phyloP scores from a whole-genome alignment of 37 sponge, comb jelly and placozoan species.

The Cladorhizidae sp. region DNA sequence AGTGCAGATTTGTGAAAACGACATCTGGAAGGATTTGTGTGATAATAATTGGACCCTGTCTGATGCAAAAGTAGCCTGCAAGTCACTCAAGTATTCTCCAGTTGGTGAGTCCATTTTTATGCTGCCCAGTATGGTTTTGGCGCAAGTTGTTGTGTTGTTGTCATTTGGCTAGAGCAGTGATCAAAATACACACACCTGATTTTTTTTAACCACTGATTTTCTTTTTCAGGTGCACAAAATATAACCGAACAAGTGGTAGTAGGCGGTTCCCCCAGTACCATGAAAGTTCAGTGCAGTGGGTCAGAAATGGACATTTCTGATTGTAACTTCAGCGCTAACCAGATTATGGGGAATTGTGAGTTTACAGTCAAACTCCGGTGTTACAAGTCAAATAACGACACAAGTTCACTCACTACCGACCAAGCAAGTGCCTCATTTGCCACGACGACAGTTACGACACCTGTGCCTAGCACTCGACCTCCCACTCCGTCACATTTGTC shows the following conservation, averaged over 20 bases:
- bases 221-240: not conserved
- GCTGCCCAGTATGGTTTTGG: not conserved
- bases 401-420: no score
- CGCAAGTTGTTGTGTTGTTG: not conserved
- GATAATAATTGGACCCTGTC: constrained; percentile 28
- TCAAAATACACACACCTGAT: not conserved
- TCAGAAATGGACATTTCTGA: not conserved
- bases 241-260: not conserved
- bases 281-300: not conserved
- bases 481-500: no score
- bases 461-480: no score
- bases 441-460: no score
- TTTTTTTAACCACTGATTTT: not conserved
- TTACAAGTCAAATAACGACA: not conserved
- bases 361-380: not conserved
- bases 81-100: constrained; percentile 14
- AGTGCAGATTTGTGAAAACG: constrained; percentile 12
- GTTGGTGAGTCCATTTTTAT: constrained; percentile 1
- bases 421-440: no score
- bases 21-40: constrained; percentile 14
- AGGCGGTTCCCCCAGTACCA: not conserved
- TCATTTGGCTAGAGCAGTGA: not conserved
- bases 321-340: not conserved
- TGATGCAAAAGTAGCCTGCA: constrained; percentile 34
- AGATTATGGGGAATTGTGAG: not conserved